phyloP scores from a whole-genome alignment of 1,140 invertebrate species.

The Pantala flavescens region DNA sequence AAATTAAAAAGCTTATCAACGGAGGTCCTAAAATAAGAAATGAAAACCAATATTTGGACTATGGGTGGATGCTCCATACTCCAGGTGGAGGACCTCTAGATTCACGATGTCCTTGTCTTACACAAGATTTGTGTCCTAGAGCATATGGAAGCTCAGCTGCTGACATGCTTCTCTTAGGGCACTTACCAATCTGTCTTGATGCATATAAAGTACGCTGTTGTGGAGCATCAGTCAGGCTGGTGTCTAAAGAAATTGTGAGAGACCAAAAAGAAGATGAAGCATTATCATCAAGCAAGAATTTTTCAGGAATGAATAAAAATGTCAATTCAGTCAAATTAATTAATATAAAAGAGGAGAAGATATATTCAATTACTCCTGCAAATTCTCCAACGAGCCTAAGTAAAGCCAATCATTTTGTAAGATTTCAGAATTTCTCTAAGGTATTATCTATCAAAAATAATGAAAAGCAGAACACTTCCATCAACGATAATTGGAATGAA shows the following conservation, averaged over 20 bases:
- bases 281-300: not conserved
- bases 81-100: slow-evolving; percentile 17
- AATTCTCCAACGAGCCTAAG: not conserved
- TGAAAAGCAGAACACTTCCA: not conserved
- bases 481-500: not conserved
- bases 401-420: not conserved
- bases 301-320: not conserved
- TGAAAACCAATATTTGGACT: not conserved
- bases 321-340: not conserved
- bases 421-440: not conserved
- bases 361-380: not conserved
- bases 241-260: not conserved
- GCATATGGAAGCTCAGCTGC: not conserved
- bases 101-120: slow-evolving; percentile 14
- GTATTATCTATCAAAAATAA: not conserved
- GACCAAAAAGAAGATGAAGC: not conserved
- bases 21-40: not conserved
- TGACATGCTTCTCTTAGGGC: slow-evolving; percentile 9
- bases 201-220: slow-evolving; percentile 12
- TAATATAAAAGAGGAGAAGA: not conserved
- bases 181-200: slow-evolving; percentile 14
- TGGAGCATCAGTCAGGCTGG: slow-evolving; percentile 3
- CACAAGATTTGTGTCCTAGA: slow-evolving; percentile 11
- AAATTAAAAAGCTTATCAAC: too few species aligned
- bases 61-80: slow-evolving; percentile 17